Evolutionary conservation across 2,888 invertebrate species (phyloP), one percentile per base, ranked within the genome.

Genomic region (Lysandra coridon): DNA sequence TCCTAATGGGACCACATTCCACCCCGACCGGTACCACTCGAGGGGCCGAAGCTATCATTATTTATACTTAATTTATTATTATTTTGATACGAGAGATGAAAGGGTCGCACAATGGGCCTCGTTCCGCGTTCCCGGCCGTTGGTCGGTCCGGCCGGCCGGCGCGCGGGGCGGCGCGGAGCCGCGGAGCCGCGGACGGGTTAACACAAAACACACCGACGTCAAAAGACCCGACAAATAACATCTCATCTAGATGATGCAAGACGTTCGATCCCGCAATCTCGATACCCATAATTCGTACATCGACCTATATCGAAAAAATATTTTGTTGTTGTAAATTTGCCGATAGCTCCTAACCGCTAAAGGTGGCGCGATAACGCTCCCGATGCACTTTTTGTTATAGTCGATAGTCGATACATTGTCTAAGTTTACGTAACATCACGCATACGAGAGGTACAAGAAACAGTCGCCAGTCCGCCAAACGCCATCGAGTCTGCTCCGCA

Each of bases 11-110:
- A 91, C 93, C 92, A 85, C 93, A 92, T 93, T 93, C 92, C 91
- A 85, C 84, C 87, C 83, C 84, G 92, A 89, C 94, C 92, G 88
- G 93, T 94, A 90, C 90, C 91, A 85, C 84, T 78, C 81, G 86
- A 86, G 87, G 84, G 84, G 83, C 81, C 83, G 83, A 82, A 83
- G 83, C 83, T 83, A 82, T 87, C 89, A 92, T 92, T 91, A 93
- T 93, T 92, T 93, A 92, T 91, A 91, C 87, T 92, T 92, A 92
- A 93, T 93, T 92, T 92, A 93, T 93, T 93, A 93, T 93, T 93
- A 94, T 93, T 93, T 93, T 92, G 92, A 94, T 93, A 92, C 89
- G 89, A 84, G 89, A 88, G 91, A 90, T 91, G 91, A 93, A 92
- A 92, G 93, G 93, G 93, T 91, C 88, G 83, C 85, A 91, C 90